Evolutionary conservation across 2,113 vertebrate genomes (phyloP).

Genomic region (Astur gentilis): DNA sequence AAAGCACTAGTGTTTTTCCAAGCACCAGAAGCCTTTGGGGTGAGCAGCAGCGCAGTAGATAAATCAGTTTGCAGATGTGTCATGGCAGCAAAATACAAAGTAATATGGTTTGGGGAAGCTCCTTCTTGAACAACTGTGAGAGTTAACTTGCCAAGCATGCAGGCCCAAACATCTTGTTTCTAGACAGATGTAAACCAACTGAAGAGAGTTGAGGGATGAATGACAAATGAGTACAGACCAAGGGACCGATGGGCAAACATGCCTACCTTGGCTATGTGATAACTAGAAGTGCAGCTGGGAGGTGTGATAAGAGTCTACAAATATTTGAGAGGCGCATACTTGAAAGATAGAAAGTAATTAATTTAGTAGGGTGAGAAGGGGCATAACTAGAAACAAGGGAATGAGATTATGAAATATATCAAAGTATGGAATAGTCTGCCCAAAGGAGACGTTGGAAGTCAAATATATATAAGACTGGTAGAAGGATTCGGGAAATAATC

Average conservation of each 20-base stretch:
- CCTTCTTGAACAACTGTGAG: neutral
- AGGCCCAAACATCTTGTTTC: neutral
- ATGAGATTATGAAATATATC: neutral
- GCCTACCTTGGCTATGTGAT: neutral
- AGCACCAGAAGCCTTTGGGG: neutral
- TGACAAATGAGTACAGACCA: neutral
- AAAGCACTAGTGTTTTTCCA: neutral
- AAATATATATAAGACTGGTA: neutral
- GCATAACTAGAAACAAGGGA: neutral
- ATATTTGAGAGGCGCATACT: neutral
- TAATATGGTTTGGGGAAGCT: neutral
- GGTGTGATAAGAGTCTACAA: neutral
- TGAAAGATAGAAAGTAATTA: conserved; percentile 1
- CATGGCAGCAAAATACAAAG: neutral
- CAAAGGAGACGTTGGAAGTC: neutral
- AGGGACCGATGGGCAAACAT: neutral
- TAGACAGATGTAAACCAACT: neutral
- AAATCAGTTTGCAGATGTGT: neutral
- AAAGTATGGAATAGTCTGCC: neutral
- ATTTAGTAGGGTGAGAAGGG: neutral
- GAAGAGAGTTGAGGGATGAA: neutral
- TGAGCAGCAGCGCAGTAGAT: neutral
- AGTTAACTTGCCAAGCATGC: neutral
- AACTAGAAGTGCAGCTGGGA: neutral
- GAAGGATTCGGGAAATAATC: conserved; percentile 16